phyloP scores from a whole-genome alignment of 2,888 invertebrate genomes.

The Nomada goodeniana region DNA sequence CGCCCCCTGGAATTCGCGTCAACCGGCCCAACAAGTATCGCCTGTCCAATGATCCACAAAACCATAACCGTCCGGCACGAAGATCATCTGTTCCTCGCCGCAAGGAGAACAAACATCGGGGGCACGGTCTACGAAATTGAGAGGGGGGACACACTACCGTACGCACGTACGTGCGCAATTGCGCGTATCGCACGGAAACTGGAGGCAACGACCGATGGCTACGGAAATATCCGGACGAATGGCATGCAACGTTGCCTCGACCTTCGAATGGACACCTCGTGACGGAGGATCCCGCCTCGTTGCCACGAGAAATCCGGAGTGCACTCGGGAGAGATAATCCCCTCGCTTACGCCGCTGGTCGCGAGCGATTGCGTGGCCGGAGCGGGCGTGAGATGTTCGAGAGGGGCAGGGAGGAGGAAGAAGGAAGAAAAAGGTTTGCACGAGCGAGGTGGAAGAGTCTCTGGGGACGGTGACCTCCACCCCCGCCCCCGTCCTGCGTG shows the following conservation, averaged over 20 bases:
- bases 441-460: slow-evolving; percentile 78
- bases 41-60: slow-evolving; percentile 33
- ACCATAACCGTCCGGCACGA: slow-evolving; percentile 13
- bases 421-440: slow-evolving; percentile 57
- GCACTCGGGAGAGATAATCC: slow-evolving; percentile 42
- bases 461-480: slow-evolving; percentile 79
- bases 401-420: slow-evolving; percentile 23
- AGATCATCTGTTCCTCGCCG: neutral
- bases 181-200: slow-evolving; percentile 37
- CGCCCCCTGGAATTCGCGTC: slow-evolving; percentile 9
- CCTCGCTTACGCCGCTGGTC: slow-evolving; percentile 35
- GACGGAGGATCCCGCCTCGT: slow-evolving; percentile 44
- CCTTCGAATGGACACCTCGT: slow-evolving; percentile 65
- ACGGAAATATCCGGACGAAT: slow-evolving; percentile 46
- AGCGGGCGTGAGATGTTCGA: slow-evolving; percentile 34
- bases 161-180: slow-evolving; percentile 44
- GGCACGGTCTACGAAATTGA: neutral
- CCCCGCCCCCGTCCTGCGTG: slow-evolving; percentile 65
- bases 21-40: neutral
- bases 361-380: slow-evolving; percentile 59
- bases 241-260: slow-evolving; percentile 46
- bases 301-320: slow-evolving; percentile 51
- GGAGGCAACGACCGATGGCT: slow-evolving; percentile 23
- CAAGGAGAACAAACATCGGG: neutral
- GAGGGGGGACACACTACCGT: neutral